phyloP scores from a whole-genome alignment of 2,797 vertebrate genomes.

The Psittacula echo region DNA sequence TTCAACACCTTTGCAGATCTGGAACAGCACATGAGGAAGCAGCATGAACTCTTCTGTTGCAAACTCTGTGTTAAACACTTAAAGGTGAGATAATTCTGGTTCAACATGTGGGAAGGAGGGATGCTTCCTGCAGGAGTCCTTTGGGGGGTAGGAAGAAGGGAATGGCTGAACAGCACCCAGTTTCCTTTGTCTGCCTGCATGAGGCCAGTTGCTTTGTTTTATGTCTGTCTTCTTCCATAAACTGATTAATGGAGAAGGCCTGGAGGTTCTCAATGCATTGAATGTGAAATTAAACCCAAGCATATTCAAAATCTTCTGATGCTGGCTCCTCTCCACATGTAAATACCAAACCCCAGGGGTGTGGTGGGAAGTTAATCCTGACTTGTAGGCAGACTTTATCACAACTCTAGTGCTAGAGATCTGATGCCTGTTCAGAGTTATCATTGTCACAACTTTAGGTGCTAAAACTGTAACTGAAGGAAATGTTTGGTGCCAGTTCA shows the following conservation, averaged over 20 bases:
- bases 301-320: not conserved
- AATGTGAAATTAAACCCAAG: not conserved
- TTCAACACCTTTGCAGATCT: constrained; percentile 92
- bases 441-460: fast-evolving
- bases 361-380: not conserved
- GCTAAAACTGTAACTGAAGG: not conserved
- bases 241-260: not conserved
- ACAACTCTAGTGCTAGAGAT: not conserved
- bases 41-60: constrained; percentile 96
- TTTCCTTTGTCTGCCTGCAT: not conserved
- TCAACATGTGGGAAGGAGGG: not conserved
- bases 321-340: not conserved
- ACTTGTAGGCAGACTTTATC: not conserved
- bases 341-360: not conserved
- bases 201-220: not conserved
- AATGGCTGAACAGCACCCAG: not conserved
- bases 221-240: not conserved
- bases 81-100: constrained; percentile 81
- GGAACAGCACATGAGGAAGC: constrained; percentile 96
- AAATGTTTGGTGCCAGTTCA: not conserved
- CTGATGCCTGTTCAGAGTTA: not conserved
- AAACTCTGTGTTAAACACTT: constrained; percentile 94
- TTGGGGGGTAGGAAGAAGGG: not conserved
- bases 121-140: not conserved
- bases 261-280: not conserved